Percentiles rank a stretch among this genome's conserved stretches.
Conservation (phyloP, 2,888 invertebrate genomes). For the Diplolepis rosae region DNA sequence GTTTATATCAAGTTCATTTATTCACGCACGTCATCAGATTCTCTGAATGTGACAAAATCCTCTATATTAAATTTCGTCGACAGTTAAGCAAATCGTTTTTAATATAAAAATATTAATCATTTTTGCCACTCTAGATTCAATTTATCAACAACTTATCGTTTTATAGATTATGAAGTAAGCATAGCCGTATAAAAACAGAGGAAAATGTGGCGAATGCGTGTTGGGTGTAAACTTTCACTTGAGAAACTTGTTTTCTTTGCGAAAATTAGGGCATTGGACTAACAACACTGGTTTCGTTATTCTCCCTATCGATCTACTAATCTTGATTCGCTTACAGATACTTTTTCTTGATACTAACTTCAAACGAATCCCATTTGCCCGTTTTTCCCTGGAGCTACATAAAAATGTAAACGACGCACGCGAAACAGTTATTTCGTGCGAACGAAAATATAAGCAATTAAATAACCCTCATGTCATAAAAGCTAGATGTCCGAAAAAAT, state of each 20-base stretch:
- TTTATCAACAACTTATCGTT: not conserved
- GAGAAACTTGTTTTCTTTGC: not conserved
- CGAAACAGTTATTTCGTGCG: not conserved
- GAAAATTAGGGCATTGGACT: not conserved
- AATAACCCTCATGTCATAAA: conserved; percentile 16
- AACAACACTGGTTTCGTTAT: not conserved
- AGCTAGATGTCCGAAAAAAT: not conserved
- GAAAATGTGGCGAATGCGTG: not conserved
- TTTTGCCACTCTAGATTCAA: not conserved
- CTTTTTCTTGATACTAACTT: conserved; percentile 10
- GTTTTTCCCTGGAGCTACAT: not conserved
- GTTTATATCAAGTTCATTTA: conserved; percentile 8
- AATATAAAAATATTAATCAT: not conserved
- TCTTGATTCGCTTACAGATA: not conserved
- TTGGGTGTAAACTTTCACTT: not conserved
- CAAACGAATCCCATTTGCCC: conserved; percentile 16
- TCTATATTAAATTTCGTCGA: too few relatives aligned
- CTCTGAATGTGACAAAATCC: too few relatives aligned
- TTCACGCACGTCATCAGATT: too few relatives aligned
- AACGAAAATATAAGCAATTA: not conserved
- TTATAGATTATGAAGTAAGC: not conserved
- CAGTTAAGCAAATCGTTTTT: not conserved
- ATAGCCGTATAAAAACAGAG: not conserved
- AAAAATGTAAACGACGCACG: conserved; percentile 16
- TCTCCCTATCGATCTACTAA: not conserved